Conservation (phyloP, 2,888 invertebrate genomes). For the Melanargia galathea region DNA sequence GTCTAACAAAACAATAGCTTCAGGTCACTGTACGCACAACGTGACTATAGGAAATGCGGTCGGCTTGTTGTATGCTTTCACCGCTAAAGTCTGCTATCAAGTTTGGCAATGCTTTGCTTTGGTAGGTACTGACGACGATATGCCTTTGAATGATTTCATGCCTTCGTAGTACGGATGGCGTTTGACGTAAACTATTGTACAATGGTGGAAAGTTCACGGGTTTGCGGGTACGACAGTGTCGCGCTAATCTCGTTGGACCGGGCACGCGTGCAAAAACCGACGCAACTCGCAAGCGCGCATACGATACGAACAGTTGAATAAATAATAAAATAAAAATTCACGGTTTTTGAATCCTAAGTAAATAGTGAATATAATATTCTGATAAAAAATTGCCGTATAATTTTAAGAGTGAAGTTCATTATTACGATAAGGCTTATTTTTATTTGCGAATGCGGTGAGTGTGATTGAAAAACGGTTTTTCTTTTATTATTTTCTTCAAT, state of each 20-base stretch:
- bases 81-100: slow-evolving; percentile 11
- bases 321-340: slow-evolving; percentile 4
- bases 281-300: slow-evolving; percentile 22
- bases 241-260: slow-evolving; percentile 40
- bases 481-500: slow-evolving; percentile 31
- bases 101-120: slow-evolving; percentile 26
- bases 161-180: slow-evolving; percentile 22
- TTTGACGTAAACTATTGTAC: slow-evolving; percentile 19
- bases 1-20: slow-evolving; percentile 1
- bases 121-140: too few relatives aligned
- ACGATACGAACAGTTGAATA: background rate
- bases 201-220: slow-evolving; percentile 44
- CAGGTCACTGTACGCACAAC: slow-evolving; percentile 17
- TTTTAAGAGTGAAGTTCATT: slow-evolving; percentile 30
- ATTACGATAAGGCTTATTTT: slow-evolving; percentile 59
- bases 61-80: slow-evolving; percentile 28
- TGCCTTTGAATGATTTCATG: slow-evolving; percentile 16
- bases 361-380: slow-evolving; percentile 23
- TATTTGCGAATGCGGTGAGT: slow-evolving; percentile 66
- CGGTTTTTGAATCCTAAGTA: background rate
- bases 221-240: slow-evolving; percentile 42
- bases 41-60: slow-evolving; percentile 13
- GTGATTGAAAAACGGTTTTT: slow-evolving; percentile 44
- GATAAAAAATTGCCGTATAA: slow-evolving; percentile 10
- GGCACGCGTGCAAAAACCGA: slow-evolving; percentile 37